Evolutionary conservation across 2,888 invertebrate species (phyloP), one percentile per base, ranked within the genome.

Genomic region (Scaptomyza caliginosa): DNA sequence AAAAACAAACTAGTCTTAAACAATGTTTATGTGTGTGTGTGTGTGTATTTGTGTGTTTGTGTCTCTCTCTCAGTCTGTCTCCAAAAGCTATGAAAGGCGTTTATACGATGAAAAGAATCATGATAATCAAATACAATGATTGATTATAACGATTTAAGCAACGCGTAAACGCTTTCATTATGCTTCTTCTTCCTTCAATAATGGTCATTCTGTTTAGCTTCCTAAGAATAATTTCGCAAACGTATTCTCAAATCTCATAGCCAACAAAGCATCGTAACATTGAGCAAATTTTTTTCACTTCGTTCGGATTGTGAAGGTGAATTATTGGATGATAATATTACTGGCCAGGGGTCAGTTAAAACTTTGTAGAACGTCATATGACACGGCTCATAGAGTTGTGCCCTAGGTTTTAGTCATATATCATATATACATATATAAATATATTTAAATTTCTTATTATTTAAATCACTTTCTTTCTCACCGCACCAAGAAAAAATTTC

Each of bases 201-300:
- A 6, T 30, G 50, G 19, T 4, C 28, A 23, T 59, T 65, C 21
- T 4, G 24, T 77, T 58, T 26, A n/a, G 77, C 73, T 78, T 78
- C 39, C 65, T 60, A 32, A 32, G 1, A 26, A 21, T 17, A 34
- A 63, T 48, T 67, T 56, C 16, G 49, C 39, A 19, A 13, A 16
- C 19, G 40, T 54, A 28, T 36, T 63, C 34, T 23, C 1, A 6
- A 50, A 13, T 30, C 30, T 54, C 40, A 67, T 57, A 8, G 32
- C 6, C 39, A 64, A 66, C 48, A 51, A 23, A 28, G 13, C 24
- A 13, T 24, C 32, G 28, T 51, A 58, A 43, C 66, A 76, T 89
- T 88, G 90, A 89, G 90, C 90, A 90, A 79, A 89, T 86, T 80
- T 89, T 89, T 90, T 88, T 88, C 90, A 90, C 91, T 90, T 91